Conservation (phyloP, 2,113 vertebrate genomes). For the Cryptomyrus ogoouensis region DNA sequence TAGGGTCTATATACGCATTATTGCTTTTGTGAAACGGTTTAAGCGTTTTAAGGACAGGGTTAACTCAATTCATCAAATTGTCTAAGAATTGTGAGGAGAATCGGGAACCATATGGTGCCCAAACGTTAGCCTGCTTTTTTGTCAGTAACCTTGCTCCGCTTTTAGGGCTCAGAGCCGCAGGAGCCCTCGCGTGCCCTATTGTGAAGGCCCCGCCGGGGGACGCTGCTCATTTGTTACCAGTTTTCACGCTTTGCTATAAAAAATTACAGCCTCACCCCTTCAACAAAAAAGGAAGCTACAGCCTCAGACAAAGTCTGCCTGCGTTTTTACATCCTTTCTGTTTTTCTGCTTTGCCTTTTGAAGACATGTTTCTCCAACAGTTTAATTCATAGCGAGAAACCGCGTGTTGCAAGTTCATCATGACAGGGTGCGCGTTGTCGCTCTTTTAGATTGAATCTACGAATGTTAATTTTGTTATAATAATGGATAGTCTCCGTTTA, state of each 20-base stretch:
- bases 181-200: conserved; percentile 78
- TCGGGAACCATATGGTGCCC: conserved; percentile 94
- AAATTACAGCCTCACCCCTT: conserved; percentile 81
- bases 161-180: conserved; percentile 80
- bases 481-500: not conserved
- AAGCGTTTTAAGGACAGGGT: conserved; percentile 71
- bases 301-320: conserved; percentile 64
- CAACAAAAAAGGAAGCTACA: conserved; percentile 75
- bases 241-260: conserved; percentile 85
- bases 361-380: not conserved
- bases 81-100: conserved; percentile 90
- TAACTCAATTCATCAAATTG: conserved; percentile 94
- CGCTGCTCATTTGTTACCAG: conserved; percentile 84
- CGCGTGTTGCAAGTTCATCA: not conserved
- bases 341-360: not conserved
- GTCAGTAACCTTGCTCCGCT: conserved; percentile 72
- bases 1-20: conserved; percentile 68
- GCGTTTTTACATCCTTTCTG: not conserved
- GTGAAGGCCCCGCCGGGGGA: conserved; percentile 82
- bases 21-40: conserved; percentile 68
- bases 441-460: not conserved
- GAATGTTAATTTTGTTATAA: not conserved
- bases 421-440: not conserved
- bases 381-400: not conserved
- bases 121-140: conserved; percentile 75